Conservation (phyloP, 2,113 vertebrate species). For the Cynoglossus semilaevis region DNA sequence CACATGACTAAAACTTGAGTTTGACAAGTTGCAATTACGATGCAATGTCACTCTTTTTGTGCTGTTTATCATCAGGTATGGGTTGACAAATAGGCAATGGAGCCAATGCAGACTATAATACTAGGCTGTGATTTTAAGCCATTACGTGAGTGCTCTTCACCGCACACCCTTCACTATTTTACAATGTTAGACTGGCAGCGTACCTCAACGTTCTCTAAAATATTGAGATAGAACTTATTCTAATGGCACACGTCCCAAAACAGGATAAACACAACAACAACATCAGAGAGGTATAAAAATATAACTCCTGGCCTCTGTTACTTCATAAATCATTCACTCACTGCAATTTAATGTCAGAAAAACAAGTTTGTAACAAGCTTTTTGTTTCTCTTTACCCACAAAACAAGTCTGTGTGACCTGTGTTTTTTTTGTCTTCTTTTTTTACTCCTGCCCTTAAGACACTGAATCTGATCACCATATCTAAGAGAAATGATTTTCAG, state of each 20-base stretch:
- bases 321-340: background rate
- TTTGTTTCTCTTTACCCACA: too few species aligned
- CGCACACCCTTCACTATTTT: background rate
- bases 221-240: slow-evolving; percentile 2
- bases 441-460: too few species aligned
- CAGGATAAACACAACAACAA: background rate
- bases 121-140: background rate
- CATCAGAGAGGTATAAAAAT: background rate
- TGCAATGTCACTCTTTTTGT: slow-evolving; percentile 1
- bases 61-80: background rate
- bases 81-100: background rate
- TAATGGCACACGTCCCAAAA: background rate
- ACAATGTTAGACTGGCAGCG: background rate
- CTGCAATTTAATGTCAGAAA: slow-evolving; percentile 3
- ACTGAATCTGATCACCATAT: too few species aligned
- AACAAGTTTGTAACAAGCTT: slow-evolving; percentile 2
- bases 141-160: background rate
- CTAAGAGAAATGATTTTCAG: background rate
- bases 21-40: background rate
- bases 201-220: slow-evolving; percentile 6
- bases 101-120: background rate
- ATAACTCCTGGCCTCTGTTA: background rate
- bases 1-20: slow-evolving; percentile 11
- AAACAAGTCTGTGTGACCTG: too few species aligned
- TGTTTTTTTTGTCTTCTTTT: too few species aligned